phyloP scores from a whole-genome alignment of 1,140 invertebrate species.

The Saccostrea echinata region DNA sequence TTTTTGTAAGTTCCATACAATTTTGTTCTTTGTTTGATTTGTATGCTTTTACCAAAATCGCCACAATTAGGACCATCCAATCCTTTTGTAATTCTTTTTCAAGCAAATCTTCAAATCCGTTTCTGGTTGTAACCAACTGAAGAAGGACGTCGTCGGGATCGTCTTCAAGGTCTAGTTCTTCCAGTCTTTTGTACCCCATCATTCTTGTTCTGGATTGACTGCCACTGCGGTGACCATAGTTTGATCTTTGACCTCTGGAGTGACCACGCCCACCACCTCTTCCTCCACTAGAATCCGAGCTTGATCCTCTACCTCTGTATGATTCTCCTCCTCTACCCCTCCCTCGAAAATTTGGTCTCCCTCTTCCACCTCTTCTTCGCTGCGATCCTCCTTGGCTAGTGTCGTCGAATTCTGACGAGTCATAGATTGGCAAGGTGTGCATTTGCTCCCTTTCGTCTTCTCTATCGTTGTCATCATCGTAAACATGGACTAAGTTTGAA shows the following conservation, averaged over 20 bases:
- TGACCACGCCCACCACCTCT: background rate
- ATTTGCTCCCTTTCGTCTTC: background rate
- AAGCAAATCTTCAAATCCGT: conserved; percentile 43
- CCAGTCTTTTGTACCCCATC: conserved; percentile 35
- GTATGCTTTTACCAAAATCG: conserved; percentile 41
- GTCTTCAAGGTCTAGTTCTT: conserved; percentile 34
- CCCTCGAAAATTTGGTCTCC: background rate
- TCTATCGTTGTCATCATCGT: background rate
- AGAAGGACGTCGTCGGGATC: conserved; percentile 34
- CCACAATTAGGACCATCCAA: conserved; percentile 36
- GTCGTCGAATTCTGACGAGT: background rate
- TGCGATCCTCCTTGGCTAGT: background rate
- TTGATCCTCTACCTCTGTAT: background rate
- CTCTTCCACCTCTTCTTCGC: background rate
- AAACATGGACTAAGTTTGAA: background rate
- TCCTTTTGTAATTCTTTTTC: background rate
- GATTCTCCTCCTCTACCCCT: background rate
- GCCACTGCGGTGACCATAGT: background rate
- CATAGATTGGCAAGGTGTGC: background rate
- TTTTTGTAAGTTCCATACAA: background rate
- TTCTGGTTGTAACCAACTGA: conserved; percentile 34
- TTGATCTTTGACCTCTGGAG: background rate
- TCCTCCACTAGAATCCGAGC: background rate
- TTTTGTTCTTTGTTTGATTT: background rate
- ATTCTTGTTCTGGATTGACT: background rate